Base-by-base conservation (phyloP, 2,888 invertebrate species). In the Pachycephus smyrnensis region DNA sequence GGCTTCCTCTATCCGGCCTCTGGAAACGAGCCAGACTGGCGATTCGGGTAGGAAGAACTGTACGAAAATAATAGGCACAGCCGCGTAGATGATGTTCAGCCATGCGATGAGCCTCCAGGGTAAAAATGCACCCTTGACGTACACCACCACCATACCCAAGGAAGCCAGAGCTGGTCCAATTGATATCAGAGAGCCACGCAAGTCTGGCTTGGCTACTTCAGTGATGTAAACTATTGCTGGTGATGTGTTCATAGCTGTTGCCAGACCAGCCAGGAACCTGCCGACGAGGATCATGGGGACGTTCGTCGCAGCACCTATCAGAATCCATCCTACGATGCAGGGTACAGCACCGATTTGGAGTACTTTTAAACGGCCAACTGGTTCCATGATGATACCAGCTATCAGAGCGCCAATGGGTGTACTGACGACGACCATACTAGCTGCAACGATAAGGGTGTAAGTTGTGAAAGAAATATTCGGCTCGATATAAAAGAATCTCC, bases 161-260 rank as follows among this genome's bases (percentile, higher is more conserved):
- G 94, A 94, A 11, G 94, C 94, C 82, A 93, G 92, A 6, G 94
- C 93, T 3, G 94, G 94, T 6, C 93, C 93, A 40, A 92, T 91
- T 12, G 94, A 94, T 80, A 94, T 93, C 73, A 94, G 89, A 12
- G 94, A 93, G n/a, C 94, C 94, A 80, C 94, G 88, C 80, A 94
- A 90, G 85, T 94, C 94, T 3, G 94, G 93, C 73, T 93, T 90
- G 0, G 94, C 93, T 1, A 94, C 93, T 90, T 94, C 94, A 11
- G 94, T 94, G 77, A 94, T 93, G 88, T 94, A 94, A 35, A 94
- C 94, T 73, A 94, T 93, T 1, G 94, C 94, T 23, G 94, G 94
- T 82, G 94, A 94, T 1, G 93, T 93, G 23, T 93, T 93, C 88
- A 94, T 90, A 3, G 94, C 94, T 90, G 93, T 92, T 1, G 93